Percentiles rank a stretch among this genome's conserved stretches.
phyloP scores from a whole-genome alignment of 1,140 invertebrate species.

The Scaptomyza graminum region DNA sequence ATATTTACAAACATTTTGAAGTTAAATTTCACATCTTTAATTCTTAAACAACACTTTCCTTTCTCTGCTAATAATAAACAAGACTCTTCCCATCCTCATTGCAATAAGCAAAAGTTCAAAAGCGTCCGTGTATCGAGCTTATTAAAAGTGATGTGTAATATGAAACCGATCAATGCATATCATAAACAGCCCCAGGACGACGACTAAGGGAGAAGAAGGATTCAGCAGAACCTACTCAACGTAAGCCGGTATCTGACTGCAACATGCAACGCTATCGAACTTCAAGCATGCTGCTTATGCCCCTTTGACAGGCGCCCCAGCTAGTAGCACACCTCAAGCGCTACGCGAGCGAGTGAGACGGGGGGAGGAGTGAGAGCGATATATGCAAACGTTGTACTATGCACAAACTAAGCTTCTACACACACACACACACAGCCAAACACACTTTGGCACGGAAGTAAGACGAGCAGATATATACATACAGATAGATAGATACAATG shows the following conservation, averaged over 20 bases:
- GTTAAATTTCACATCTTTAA: no score
- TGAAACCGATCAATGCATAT: constrained; percentile 49
- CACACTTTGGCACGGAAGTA: not conserved
- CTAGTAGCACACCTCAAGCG: constrained; percentile 59
- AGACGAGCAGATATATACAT: not conserved
- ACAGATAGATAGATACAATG: constrained; percentile 39
- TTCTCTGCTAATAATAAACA: no score
- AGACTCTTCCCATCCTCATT: not conserved
- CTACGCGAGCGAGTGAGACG: constrained; percentile 39
- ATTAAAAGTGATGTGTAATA: constrained; percentile 56
- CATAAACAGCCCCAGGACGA: constrained; percentile 17
- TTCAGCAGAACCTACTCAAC: not conserved
- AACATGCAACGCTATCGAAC: constrained; percentile 53
- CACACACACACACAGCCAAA: constrained; percentile 45
- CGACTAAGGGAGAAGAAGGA: not conserved
- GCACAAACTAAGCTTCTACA: constrained; percentile 56
- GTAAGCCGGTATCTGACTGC: not conserved
- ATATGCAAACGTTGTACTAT: constrained; percentile 52
- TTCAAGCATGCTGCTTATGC: constrained; percentile 50
- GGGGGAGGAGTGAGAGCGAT: constrained; percentile 1
- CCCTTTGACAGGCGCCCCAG: constrained; percentile 25
- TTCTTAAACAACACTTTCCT: no score
- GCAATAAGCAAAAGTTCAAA: not conserved
- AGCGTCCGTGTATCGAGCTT: constrained; percentile 21
- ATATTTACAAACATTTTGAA: no score